Conservation (phyloP, 1,140 invertebrate genomes). For the Maniola jurtina region DNA sequence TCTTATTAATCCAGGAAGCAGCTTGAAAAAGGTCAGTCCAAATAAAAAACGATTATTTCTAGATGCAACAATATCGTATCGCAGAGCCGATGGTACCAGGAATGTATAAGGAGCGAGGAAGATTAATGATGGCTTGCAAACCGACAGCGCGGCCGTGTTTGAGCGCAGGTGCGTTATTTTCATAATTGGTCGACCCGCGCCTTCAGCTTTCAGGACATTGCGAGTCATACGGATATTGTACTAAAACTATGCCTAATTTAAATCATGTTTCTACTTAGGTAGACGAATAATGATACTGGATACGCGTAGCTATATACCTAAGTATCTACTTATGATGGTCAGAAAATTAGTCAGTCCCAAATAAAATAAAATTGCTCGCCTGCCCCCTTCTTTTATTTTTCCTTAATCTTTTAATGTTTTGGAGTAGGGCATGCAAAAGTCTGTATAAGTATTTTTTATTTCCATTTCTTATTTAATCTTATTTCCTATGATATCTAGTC, state of each 20-base stretch:
- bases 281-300: background rate
- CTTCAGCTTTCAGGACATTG: constrained; percentile 66
- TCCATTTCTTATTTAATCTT: no score
- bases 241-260: background rate
- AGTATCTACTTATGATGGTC: no score
- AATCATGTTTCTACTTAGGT: background rate
- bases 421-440: no score
- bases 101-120: constrained; percentile 69
- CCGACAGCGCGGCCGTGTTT: constrained; percentile 72
- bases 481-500: no score
- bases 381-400: no score
- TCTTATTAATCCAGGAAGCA: background rate
- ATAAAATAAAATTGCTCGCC: no score
- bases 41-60: constrained; percentile 35
- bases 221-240: constrained; percentile 2
- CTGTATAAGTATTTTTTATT: no score
- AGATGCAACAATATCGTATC: constrained; percentile 51
- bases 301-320: no score
- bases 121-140: constrained; percentile 67
- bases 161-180: constrained; percentile 77
- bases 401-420: no score
- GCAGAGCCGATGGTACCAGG: constrained; percentile 53
- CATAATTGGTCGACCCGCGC: constrained; percentile 75
- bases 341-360: no score
- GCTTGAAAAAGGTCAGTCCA: constrained; percentile 21